These are phyloP conservation scores for Chrysoperla carnea DNA, from an alignment of 1,140 invertebrate genomes.

Conservation along the genomic window DNA sequence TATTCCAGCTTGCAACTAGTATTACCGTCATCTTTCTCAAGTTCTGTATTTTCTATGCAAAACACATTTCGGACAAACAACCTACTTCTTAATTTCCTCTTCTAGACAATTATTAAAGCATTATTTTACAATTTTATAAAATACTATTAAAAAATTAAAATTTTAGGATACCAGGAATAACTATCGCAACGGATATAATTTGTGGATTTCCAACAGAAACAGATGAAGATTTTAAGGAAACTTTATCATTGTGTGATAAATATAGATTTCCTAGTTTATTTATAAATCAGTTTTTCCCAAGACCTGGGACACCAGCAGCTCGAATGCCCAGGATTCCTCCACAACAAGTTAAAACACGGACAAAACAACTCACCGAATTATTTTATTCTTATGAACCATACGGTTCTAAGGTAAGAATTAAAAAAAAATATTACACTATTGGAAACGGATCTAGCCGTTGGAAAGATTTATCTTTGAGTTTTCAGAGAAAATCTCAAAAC, in stretches of 20 bases:
- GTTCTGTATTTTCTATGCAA: too few relatives aligned
- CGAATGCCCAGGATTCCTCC: constrained; percentile 67
- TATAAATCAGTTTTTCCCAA: constrained; percentile 95
- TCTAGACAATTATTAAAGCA: too few relatives aligned
- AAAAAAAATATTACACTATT: too few relatives aligned
- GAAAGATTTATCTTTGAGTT: too few relatives aligned
- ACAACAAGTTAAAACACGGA: constrained; percentile 76
- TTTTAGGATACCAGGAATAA: constrained; percentile 63
- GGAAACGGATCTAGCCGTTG: too few relatives aligned
- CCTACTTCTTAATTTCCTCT: too few relatives aligned
- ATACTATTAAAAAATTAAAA: background rate
- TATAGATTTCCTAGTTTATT: constrained; percentile 89
- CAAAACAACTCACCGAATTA: constrained; percentile 73
- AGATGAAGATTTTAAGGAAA: constrained; percentile 77
- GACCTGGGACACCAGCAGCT: constrained; percentile 90
- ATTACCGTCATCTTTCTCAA: too few relatives aligned
- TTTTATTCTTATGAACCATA: constrained; percentile 88
- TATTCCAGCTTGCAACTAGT: too few relatives aligned
- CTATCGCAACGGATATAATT: constrained; percentile 95
- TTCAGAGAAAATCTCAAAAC: too few relatives aligned
- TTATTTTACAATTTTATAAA: too few relatives aligned
- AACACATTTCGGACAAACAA: too few relatives aligned
- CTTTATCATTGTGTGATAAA: constrained; percentile 64
- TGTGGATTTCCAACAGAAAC: constrained; percentile 98
- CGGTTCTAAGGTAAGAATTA: constrained; percentile 28